Evolutionary conservation across 2,113 vertebrate species (phyloP), one percentile per base, ranked within the genome.

Genomic region (Catharus minimus): DNA sequence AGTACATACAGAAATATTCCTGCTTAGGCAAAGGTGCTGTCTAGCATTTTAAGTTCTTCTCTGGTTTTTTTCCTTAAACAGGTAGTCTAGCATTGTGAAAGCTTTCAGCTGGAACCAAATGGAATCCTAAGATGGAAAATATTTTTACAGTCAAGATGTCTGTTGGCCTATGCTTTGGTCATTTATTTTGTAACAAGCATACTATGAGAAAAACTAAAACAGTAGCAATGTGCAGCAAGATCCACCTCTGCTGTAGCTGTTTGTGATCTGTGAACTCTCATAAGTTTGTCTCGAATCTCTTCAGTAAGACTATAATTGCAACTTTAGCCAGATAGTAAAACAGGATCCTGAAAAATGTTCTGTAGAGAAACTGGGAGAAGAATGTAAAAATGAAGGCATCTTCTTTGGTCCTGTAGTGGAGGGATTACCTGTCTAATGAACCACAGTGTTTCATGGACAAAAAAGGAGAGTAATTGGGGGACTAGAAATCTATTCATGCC

Each of bases 391-490:
- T 44, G 41, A 80, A 53, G 46, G 72, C 61, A 43, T 81, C 78
- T 74, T 76, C 75, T 96, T 86, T 64, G 62, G 83, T 94, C 94
- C 85, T 75, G 22, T n/a, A 39, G 52, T n/a, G 58, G n/a, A 82
- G 44, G 47, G 23, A 23, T 92, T n/a, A 2, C 91, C 96, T 64
- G 57, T 60, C 75, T 60, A 50, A 60, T 21, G n/a, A 82, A 24
- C 28, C 32, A 87, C 13, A 69, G 50, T 10, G 9, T 47, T 91
- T 84, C 47, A 19, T 22, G 14, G 15, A 55, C 27, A 46, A 39
- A 78, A 68, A 71, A 12, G 8, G 26, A 27, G 41, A 53, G 33
- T 61, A 74, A 69, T 9, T 58, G 27, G 3, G 6, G 39, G 27
- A 28, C 39, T 52, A 77, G 41, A 85, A 86, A 82, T 67, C 21